phyloP scores from a whole-genome alignment of 2,797 vertebrate genomes.

The Neostethus bicornis region DNA sequence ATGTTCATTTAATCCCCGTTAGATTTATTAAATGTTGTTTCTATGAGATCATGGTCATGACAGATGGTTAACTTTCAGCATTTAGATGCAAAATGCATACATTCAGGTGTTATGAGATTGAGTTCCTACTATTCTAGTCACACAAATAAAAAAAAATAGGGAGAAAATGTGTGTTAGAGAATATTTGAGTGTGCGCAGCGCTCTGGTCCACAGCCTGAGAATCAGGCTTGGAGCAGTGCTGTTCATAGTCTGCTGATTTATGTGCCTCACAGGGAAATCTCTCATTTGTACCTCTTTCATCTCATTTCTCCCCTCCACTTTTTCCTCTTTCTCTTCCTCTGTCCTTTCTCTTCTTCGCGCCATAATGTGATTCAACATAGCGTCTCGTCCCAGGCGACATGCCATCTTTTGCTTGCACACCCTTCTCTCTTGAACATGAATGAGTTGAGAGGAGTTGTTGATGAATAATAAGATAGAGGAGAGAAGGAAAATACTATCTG shows the following conservation, averaged over 20 bases:
- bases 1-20: conserved; percentile 26
- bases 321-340: conserved; percentile 40
- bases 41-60: conserved; percentile 11
- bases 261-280: conserved; percentile 79
- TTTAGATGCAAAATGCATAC: conserved; percentile 47
- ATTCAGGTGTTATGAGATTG: conserved; percentile 37
- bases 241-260: conserved; percentile 78
- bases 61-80: conserved; percentile 28
- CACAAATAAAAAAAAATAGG: conserved; percentile 27
- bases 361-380: conserved; percentile 76
- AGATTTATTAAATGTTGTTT: conserved; percentile 38
- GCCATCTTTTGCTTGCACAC: conserved; percentile 68
- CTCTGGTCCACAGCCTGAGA: conserved; percentile 68
- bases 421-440: conserved; percentile 70
- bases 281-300: conserved; percentile 81
- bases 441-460: conserved; percentile 70
- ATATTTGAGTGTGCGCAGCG: conserved; percentile 27
- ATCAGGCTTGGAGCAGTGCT: conserved; percentile 69
- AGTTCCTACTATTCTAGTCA: conserved; percentile 40
- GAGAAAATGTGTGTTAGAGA: conserved; percentile 20
- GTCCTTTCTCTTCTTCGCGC: conserved; percentile 54
- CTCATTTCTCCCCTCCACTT: conserved; percentile 54
- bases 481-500: conserved; percentile 70
- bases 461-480: conserved; percentile 76
- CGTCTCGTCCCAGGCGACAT: conserved; percentile 71